Conservation (phyloP, 2,113 vertebrate genomes). For the Mohoua ochrocephala region DNA sequence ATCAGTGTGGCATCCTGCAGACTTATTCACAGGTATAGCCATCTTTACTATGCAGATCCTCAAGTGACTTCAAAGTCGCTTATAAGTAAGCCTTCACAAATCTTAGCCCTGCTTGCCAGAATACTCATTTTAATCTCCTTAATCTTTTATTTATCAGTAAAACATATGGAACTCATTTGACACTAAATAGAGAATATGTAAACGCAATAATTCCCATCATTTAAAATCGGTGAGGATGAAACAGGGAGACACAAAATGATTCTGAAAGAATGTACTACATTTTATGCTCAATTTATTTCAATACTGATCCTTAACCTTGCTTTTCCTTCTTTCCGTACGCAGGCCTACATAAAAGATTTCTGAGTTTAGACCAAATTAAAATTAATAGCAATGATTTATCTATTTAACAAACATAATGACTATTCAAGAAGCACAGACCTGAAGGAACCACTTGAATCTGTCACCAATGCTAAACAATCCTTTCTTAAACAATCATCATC, state of each 20-base stretch:
- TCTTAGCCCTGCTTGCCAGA: not conserved
- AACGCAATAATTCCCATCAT: not conserved
- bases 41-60: not conserved
- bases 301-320: not conserved
- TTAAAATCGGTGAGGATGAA: not conserved
- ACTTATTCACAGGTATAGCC: not conserved
- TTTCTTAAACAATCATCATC: not conserved
- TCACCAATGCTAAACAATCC: not conserved
- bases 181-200: not conserved
- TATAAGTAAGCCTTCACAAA: not conserved
- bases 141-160: not conserved
- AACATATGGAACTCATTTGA: not conserved
- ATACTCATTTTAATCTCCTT: not conserved
- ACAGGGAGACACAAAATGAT: not conserved
- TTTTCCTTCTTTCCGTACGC: not conserved
- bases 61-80: not conserved
- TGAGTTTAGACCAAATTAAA: not conserved
- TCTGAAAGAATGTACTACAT: not conserved
- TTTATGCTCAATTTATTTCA: not conserved
- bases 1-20: not conserved
- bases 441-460: not conserved
- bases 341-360: not conserved
- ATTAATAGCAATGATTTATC: not conserved
- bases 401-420: not conserved
- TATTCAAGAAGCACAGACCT: not conserved